A percentile compares a stretch with the other conserved stretches of the same genome.
Conservation (phyloP, 1,140 invertebrate genomes). For the Euwallacea fornicatus region DNA sequence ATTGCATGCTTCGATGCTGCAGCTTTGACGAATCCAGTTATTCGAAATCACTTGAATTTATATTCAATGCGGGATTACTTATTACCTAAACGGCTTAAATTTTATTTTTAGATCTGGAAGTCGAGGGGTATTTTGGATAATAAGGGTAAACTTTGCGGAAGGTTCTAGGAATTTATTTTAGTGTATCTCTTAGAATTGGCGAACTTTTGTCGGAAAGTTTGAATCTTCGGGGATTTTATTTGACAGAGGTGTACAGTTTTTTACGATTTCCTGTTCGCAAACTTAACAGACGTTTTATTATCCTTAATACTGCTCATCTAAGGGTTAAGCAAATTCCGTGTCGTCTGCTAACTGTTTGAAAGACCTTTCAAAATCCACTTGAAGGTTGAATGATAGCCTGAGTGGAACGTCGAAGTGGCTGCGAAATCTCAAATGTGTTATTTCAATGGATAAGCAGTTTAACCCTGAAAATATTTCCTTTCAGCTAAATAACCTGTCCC, state of each 20-base stretch:
- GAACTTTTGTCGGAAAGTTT: conserved; percentile 32
- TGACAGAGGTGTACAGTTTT: conserved; percentile 27
- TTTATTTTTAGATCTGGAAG: conserved; percentile 23
- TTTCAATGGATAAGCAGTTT: no score
- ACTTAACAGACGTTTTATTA: conserved; percentile 18
- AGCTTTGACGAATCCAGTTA: conserved; percentile 6
- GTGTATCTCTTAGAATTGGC: conserved; percentile 23
- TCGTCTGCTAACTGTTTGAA: not conserved
- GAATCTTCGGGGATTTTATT: conserved; percentile 34
- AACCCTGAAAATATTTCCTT: conserved; percentile 3
- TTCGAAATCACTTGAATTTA: conserved; percentile 17
- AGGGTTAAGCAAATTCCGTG: not conserved
- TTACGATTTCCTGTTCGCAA: conserved; percentile 20
- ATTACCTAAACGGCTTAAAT: conserved; percentile 28
- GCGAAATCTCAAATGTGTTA: no score
- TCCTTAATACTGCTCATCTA: not conserved
- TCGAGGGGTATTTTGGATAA: conserved; percentile 27
- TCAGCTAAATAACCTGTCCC: not conserved
- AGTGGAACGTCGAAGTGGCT: no score
- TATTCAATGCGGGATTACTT: conserved; percentile 23
- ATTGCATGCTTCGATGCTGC: not conserved
- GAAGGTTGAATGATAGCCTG: no score
- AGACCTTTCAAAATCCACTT: no score
- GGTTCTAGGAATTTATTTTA: conserved; percentile 31
- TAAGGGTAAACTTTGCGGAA: conserved; percentile 31